Conservation (phyloP, 1,140 invertebrate genomes). For the Drosophila elegans region DNA sequence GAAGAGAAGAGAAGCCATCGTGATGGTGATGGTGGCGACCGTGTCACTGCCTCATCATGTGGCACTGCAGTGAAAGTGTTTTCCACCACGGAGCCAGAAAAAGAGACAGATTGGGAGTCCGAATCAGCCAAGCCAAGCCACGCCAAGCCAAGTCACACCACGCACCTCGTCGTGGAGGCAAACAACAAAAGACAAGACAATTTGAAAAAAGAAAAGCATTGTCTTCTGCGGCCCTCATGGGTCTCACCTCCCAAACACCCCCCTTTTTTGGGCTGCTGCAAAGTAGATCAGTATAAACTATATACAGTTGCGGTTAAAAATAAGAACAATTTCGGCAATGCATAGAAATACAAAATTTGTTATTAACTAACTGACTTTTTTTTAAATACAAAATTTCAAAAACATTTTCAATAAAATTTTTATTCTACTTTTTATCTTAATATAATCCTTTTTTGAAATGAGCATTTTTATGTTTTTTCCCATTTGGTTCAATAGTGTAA, state of each 20-base stretch:
- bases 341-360: too few species aligned
- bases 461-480: too few species aligned
- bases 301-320: slow-evolving; percentile 25
- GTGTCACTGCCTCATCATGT: slow-evolving; percentile 79
- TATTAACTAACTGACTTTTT: too few species aligned
- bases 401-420: too few species aligned
- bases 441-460: not conserved
- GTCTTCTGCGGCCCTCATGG: slow-evolving; percentile 49
- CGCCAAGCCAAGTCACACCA: slow-evolving; percentile 49
- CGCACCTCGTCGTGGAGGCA: slow-evolving; percentile 71
- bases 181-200: slow-evolving; percentile 36
- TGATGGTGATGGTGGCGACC: slow-evolving; percentile 44
- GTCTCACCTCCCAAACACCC: slow-evolving; percentile 2
- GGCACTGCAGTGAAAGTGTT: slow-evolving; percentile 73
- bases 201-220: slow-evolving; percentile 72
- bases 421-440: too few species aligned
- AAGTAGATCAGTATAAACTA: slow-evolving; percentile 69
- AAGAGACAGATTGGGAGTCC: slow-evolving; percentile 18
- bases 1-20: slow-evolving; percentile 13
- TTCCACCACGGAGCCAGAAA: slow-evolving; percentile 58
- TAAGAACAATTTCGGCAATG: too few species aligned
- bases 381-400: too few species aligned
- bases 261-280: slow-evolving; percentile 29
- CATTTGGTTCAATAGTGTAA: too few species aligned
- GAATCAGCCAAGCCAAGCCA: slow-evolving; percentile 38